Evolutionary conservation across 2,888 invertebrate species (phyloP).

Genomic region (Ophioninae sp.): DNA sequence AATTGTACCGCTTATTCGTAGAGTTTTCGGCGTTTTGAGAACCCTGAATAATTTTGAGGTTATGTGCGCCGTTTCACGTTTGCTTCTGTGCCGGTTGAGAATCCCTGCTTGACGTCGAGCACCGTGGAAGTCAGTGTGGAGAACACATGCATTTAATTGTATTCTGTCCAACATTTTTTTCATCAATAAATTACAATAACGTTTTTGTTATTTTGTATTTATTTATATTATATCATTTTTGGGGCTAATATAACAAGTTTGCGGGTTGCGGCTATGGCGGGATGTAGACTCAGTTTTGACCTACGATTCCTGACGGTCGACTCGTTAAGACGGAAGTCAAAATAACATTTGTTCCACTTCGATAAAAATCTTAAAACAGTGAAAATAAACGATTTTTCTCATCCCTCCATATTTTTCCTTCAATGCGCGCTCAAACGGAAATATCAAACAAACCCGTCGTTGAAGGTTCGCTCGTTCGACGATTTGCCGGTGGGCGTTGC

Average conservation of each 20-base stretch:
- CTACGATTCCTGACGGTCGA: neutral
- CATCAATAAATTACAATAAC: neutral
- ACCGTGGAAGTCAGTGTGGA: constrained; percentile 21
- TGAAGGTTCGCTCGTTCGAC: neutral
- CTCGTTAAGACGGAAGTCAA: constrained; percentile 38
- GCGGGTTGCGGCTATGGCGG: neutral
- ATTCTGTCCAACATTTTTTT: neutral
- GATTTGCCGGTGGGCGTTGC: neutral
- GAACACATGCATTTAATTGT: neutral
- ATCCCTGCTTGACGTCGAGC: constrained; percentile 23
- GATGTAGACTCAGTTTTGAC: neutral
- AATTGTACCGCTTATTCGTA: neutral
- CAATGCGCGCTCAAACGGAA: neutral
- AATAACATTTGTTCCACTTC: constrained; percentile 18
- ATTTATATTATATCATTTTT: neutral
- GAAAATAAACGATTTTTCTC: neutral
- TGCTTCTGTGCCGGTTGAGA: constrained; percentile 20
- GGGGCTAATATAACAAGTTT: neutral
- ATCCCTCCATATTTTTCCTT: neutral
- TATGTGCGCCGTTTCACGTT: constrained; percentile 24
- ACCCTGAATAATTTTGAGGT: constrained; percentile 23
- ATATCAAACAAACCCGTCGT: neutral
- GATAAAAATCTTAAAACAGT: neutral
- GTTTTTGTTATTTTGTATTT: neutral
- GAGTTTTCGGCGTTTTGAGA: constrained; percentile 2